Conservation (phyloP, 1,140 invertebrate species). For the Drosophila bipectinata region DNA sequence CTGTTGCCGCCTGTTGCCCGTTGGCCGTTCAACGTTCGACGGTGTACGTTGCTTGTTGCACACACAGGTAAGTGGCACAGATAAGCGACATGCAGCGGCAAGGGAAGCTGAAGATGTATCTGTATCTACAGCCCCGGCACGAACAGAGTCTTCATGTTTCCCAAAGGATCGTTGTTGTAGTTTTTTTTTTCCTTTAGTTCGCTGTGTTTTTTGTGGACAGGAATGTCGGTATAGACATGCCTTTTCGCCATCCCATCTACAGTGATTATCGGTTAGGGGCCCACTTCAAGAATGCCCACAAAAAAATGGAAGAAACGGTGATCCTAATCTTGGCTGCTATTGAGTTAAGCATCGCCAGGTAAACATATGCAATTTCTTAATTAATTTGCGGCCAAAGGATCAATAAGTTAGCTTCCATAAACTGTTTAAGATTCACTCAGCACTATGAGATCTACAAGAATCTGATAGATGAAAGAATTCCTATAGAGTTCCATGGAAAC, state of each 20-base stretch:
- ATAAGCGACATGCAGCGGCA: constrained; percentile 12
- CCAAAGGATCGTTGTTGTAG: constrained; percentile 39
- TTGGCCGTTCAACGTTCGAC: no score
- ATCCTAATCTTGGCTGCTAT: constrained; percentile 37
- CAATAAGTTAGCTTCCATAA: neutral
- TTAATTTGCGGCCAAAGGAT: constrained; percentile 24
- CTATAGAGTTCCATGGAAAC: neutral
- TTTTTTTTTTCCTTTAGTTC: neutral
- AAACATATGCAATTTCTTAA: constrained; percentile 42
- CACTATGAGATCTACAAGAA: neutral
- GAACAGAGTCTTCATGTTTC: constrained; percentile 61
- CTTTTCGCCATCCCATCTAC: constrained; percentile 49
- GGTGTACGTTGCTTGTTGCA: neutral
- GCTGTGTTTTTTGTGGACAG: constrained; percentile 42
- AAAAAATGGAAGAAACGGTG: constrained; percentile 7
- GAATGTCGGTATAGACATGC: constrained; percentile 54
- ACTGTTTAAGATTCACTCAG: neutral
- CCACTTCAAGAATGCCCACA: constrained; percentile 24
- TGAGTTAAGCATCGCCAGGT: constrained; percentile 32
- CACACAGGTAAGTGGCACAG: constrained; percentile 26
- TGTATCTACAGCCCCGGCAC: constrained; percentile 47
- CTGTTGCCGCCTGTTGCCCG: neutral
- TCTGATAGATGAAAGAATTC: neutral
- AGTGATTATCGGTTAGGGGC: constrained; percentile 59
- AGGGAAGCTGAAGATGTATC: constrained; percentile 40